phyloP scores from a whole-genome alignment of 2,113 vertebrate genomes.

The Asarcornis scutulata region DNA sequence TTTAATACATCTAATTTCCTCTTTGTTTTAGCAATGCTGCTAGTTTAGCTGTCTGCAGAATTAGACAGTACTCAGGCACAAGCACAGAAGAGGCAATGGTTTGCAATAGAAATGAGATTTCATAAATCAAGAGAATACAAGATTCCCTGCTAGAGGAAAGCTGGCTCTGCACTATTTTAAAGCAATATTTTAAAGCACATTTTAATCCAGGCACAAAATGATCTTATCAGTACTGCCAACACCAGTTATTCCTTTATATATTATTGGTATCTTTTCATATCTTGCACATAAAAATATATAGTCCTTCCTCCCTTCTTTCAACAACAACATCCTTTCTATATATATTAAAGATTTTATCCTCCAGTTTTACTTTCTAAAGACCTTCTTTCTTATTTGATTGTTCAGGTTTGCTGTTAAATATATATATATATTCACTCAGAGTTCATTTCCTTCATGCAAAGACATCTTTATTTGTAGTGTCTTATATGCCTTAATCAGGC shows the following conservation, averaged over 20 bases:
- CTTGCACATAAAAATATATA: not conserved
- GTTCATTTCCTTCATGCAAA: constrained; percentile 16
- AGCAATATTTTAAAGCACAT: constrained; percentile 3
- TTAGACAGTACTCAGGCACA: constrained; percentile 3
- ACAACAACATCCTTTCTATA: not conserved
- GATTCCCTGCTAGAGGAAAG: not conserved
- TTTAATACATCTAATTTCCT: constrained; percentile 44
- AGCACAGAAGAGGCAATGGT: constrained; percentile 15
- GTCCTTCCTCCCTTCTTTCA: not conserved
- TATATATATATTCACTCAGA: not conserved
- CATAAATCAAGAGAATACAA: constrained; percentile 45
- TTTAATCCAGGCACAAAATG: constrained; percentile 15
- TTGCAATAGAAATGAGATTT: constrained; percentile 58
- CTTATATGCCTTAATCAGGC: not conserved
- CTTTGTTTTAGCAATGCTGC: not conserved
- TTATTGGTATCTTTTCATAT: not conserved
- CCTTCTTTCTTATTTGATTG: not conserved
- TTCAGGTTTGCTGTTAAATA: not conserved
- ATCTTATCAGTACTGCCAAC: constrained; percentile 22
- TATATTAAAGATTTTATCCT: not conserved
- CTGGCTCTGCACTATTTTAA: constrained; percentile 10
- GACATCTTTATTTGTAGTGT: constrained; percentile 35
- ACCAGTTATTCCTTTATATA: not conserved
- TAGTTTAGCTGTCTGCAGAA: constrained; percentile 45
- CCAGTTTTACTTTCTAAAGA: not conserved